These are phyloP conservation scores for Zaprionus obscuricornis DNA, from an alignment of 2,888 invertebrate genomes.

Conservation along the genomic window DNA sequence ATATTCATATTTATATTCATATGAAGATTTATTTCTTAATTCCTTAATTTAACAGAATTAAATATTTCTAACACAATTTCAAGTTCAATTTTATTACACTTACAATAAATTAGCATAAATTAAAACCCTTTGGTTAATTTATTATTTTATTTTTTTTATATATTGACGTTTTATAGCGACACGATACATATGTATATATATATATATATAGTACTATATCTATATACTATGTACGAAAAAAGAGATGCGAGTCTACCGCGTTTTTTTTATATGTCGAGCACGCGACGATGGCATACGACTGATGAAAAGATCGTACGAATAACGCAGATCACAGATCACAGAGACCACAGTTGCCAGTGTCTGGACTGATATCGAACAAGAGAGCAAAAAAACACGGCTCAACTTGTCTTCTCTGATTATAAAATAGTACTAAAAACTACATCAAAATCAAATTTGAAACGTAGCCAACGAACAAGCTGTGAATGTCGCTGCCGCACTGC, in stretches of 20 bases:
- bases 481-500: constrained; percentile 37
- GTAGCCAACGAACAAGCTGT: constrained; percentile 66
- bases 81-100: background rate
- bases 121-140: constrained; percentile 30
- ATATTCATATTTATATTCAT: too few species aligned
- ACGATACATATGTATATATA: too few species aligned
- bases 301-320: constrained; percentile 39
- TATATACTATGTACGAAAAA: constrained; percentile 10
- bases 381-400: constrained; percentile 41
- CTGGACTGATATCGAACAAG: constrained; percentile 21
- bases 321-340: constrained; percentile 35
- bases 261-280: constrained; percentile 43
- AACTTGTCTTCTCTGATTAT: constrained; percentile 73
- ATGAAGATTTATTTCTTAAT: too few species aligned
- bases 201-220: background rate
- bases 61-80: too few species aligned
- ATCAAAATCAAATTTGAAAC: constrained; percentile 76
- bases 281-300: constrained; percentile 64
- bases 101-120: constrained; percentile 30
- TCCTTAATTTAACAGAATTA: too few species aligned
- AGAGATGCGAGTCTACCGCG: constrained; percentile 18
- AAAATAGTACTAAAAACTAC: constrained; percentile 78
- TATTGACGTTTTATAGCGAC: too few species aligned
- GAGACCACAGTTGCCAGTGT: constrained; percentile 22
- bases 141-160: too few species aligned